Base-by-base conservation (phyloP, 2,888 invertebrate species). In the Eledona agricola region DNA sequence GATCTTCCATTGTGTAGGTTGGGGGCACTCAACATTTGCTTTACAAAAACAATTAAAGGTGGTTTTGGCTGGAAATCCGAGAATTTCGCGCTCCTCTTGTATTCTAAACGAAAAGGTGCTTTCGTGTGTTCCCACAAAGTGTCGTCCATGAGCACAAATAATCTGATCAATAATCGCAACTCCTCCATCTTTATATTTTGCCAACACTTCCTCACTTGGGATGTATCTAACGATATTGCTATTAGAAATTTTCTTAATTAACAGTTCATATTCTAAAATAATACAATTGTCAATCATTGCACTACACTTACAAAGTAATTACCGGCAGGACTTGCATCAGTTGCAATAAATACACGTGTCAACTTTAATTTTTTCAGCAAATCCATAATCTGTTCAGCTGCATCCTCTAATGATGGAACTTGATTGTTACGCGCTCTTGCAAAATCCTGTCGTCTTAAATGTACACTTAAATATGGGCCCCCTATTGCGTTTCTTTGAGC, bases 31-130 rank as follows among this genome's bases (percentile, higher is more conserved):
- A 3, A 79, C 79, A 3, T 81, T 74, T 64, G 82, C 80, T 43
- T 83, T 83, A 75, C 95, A 96, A 1, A 96, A 78, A 55, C 89
- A 81, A 75, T 98, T 97, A 72, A 95, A 98, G 0, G 97, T 97
- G 4, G 86, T 85, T 13, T 84, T 78, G 25, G 84, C 79, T 3
- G 84, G 81, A 74, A 95, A 95, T 1, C 96, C 96, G 26, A 97
- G 73, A 54, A 99, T 95, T 78, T 98, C 97, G 13, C 98, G 81
- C 72, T 99, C 98, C 73, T 99, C 98, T 77, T 97, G 95, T 60
- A 99, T 98, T 47, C 98, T 83, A 74, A 90, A 96, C 0, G 96
- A 88, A 76, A 97, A 98, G 0, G 98, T 99, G 52, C 98, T 98
- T 64, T 95, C 94, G 72, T 89, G 85, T 0, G 94, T 95, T 4